Evolutionary conservation across 2,113 vertebrate species (phyloP).

Genomic region (Nothobranchius furzeri): DNA sequence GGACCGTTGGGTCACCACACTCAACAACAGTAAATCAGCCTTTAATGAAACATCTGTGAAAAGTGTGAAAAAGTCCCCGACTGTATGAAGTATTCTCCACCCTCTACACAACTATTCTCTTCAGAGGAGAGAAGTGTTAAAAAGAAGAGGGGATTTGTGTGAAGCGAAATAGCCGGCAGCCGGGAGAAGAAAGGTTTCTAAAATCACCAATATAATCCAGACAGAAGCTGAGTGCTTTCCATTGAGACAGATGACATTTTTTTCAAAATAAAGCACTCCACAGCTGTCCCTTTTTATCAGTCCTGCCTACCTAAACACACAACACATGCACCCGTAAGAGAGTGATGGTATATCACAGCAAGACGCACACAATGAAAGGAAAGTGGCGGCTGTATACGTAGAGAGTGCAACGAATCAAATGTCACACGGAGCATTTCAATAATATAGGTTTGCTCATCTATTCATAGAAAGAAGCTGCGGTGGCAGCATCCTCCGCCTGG

Average conservation of each 20-base stretch:
- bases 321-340: conserved; percentile 58
- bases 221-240: conserved; percentile 54
- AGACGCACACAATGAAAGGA: conserved; percentile 64
- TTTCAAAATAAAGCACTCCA: conserved; percentile 64
- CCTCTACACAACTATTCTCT: neutral
- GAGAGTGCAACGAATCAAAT: conserved; percentile 67
- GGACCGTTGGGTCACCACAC: neutral
- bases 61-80: conserved; percentile 35
- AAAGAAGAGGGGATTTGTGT: conserved; percentile 18
- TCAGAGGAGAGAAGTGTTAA: conserved; percentile 14
- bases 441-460: conserved; percentile 70
- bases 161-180: conserved; percentile 26
- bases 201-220: conserved; percentile 48
- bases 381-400: conserved; percentile 78
- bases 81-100: conserved; percentile 10
- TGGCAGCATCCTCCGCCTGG: conserved; percentile 55
- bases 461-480: conserved; percentile 65
- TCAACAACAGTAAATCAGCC: conserved; percentile 10
- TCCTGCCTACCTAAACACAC: conserved; percentile 63
- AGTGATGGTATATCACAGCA: conserved; percentile 61
- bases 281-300: conserved; percentile 80
- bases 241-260: conserved; percentile 65
- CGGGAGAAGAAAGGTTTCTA: conserved; percentile 47
- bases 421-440: conserved; percentile 66
- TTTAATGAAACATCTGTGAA: conserved; percentile 42